A percentile compares a stretch with the other conserved stretches of the same genome.
Evolutionary conservation across 2,888 invertebrate genomes (phyloP).

Genomic region (Drosophila mimica): DNA sequence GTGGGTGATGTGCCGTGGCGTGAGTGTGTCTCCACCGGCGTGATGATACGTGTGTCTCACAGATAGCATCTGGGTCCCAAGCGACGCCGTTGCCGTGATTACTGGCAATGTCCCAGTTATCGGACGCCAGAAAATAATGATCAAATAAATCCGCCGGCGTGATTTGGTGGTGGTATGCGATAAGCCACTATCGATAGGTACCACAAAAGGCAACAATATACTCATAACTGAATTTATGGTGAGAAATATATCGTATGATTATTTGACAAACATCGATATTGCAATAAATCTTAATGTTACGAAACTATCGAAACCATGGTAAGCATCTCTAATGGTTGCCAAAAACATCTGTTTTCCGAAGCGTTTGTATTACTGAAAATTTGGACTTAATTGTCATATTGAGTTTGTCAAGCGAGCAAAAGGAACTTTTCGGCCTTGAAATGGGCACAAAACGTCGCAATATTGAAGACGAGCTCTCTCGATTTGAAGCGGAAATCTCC

Average conservation of each 20-base stretch:
- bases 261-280: background rate
- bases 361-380: slow-evolving; percentile 31
- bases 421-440: background rate
- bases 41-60: no score
- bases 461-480: slow-evolving; percentile 97
- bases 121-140: no score
- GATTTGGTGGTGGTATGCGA: no score
- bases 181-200: no score
- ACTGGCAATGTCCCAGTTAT: no score
- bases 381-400: slow-evolving; percentile 7
- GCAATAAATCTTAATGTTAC: background rate
- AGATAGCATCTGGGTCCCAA: no score
- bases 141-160: no score
- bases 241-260: background rate
- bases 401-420: background rate
- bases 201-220: no score
- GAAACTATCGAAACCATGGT: background rate
- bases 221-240: no score
- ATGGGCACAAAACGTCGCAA: slow-evolving; percentile 85
- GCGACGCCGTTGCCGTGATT: no score
- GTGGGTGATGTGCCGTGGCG: no score
- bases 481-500: slow-evolving; percentile 95
- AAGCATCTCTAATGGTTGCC: background rate
- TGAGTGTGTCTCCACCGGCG: no score
- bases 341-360: slow-evolving; percentile 46